Conservation (phyloP, 1,140 invertebrate species). For the Mactra quadrangularis region DNA sequence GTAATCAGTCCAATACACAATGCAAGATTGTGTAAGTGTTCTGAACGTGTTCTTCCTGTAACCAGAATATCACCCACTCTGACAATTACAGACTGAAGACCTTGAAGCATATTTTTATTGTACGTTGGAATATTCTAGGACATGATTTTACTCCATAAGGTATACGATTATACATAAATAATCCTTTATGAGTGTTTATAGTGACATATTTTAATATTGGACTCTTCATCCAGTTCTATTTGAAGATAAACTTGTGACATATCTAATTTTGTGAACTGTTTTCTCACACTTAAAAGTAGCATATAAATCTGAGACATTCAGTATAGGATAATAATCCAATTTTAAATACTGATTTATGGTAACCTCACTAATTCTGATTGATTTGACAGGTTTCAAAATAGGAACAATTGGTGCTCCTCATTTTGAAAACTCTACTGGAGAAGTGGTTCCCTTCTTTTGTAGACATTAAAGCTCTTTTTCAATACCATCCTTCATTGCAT, state of each 20-base stretch:
- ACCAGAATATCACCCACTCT: conserved; percentile 66
- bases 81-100: conserved; percentile 49
- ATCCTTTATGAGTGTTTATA: conserved; percentile 73
- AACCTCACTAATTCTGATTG: conserved; percentile 68
- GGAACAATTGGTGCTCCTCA: conserved; percentile 82
- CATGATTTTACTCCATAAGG: conserved; percentile 84
- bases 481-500: conserved; percentile 62
- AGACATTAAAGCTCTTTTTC: conserved; percentile 68
- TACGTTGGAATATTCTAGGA: conserved; percentile 84
- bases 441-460: conserved; percentile 58
- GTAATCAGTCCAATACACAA: conserved; percentile 46
- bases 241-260: conserved; percentile 67
- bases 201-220: conserved; percentile 61
- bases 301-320: conserved; percentile 73
- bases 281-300: conserved; percentile 69
- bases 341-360: conserved; percentile 77
- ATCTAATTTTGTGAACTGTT: conserved; percentile 78
- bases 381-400: conserved; percentile 77
- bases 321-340: conserved; percentile 53
- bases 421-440: conserved; percentile 51
- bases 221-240: conserved; percentile 67
- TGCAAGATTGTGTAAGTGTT: conserved; percentile 58
- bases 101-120: conserved; percentile 81
- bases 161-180: conserved; percentile 69
- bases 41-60: conserved; percentile 40